Percentiles rank a stretch among this genome's conserved stretches.
These are phyloP conservation scores for Phyllostomus discolor DNA, from an alignment of 2,113 vertebrate genomes.

Conservation along the genomic window DNA sequence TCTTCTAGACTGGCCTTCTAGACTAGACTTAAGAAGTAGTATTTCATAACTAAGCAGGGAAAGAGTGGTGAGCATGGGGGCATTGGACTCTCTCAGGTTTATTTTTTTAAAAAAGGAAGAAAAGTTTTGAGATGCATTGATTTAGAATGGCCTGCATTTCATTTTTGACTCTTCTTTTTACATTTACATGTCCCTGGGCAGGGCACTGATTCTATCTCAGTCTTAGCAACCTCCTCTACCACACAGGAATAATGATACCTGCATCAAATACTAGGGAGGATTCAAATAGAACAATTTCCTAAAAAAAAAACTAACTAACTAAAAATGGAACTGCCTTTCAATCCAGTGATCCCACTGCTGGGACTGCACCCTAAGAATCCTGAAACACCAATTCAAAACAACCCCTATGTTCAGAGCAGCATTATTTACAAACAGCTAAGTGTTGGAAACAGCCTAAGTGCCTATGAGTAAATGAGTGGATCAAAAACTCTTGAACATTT, in stretches of 20 bases:
- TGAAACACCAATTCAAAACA: too few relatives aligned
- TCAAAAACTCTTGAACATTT: too few relatives aligned
- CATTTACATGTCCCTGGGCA: not conserved
- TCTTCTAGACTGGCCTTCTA: not conserved
- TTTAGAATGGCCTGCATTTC: not conserved
- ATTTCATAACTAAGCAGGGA: not conserved
- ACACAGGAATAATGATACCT: not conserved
- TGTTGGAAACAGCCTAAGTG: too few relatives aligned
- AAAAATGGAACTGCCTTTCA: too few relatives aligned
- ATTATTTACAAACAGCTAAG: too few relatives aligned
- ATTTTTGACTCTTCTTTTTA: not conserved
- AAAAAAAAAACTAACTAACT: too few relatives aligned
- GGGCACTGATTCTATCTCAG: not conserved
- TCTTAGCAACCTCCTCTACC: not conserved
- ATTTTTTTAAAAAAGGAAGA: not conserved
- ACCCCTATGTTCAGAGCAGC: too few relatives aligned
- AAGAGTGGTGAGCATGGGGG: not conserved
- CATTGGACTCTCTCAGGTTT: not conserved
- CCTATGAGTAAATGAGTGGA: too few relatives aligned
- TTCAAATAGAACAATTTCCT: not conserved
- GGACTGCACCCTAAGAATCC: too few relatives aligned
- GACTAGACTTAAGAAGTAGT: not conserved
- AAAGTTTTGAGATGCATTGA: not conserved
- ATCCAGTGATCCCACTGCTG: too few relatives aligned
- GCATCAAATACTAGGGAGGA: not conserved